Evolutionary conservation across 92 coral and sea anemone species (phyloP), one percentile per base, ranked within the genome.

Genomic region (Zoanthus sansibaricus): DNA sequence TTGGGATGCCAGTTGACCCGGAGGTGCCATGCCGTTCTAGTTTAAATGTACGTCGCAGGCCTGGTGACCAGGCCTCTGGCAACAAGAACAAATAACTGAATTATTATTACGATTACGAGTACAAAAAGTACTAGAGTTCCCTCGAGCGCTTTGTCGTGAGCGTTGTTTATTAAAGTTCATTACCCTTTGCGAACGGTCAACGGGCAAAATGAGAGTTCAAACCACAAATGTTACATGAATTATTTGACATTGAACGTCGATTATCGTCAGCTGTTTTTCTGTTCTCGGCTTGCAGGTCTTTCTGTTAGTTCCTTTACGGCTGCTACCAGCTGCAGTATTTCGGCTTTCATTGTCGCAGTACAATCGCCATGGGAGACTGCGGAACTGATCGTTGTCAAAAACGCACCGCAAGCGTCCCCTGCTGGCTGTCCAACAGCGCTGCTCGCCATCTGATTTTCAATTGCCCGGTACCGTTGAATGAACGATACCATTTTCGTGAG

Each of bases 401-500:
- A 37, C 13, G 37, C 17, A 12, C 8, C 17, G 46, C 48, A 64
- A 58, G 46, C 14, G 10, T 37, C 77, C 3, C 9, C 42, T 37
- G 42, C 42, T 37, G 42, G 42, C 42, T 37, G 42, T 37, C 42
- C 42, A 18, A 77, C 82, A 0, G 69, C 51, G 11, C 49, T 56
- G 51, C 68, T 54, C 7, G 20, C 9, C 68, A 77, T 52, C 16
- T 77, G 46, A 7, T 17, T 5, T 11, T 55, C 82, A 17, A 77
- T 70, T 54, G 70, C 69, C 5, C 70, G 69, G 25, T 77, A 32
- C 11, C 69, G 76, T 44, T 72, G 55, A 72, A 72, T 9, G 42
- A 72, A 72, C 46, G 62, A 45, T 1, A 89, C 45, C 72, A 52
- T 89, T n/a, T 70, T 54, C 8, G 54, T 86, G 45, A 89, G 31